These are phyloP conservation scores for Alca torda DNA, from an alignment of 2,797 vertebrate species.

Conservation along the genomic window DNA sequence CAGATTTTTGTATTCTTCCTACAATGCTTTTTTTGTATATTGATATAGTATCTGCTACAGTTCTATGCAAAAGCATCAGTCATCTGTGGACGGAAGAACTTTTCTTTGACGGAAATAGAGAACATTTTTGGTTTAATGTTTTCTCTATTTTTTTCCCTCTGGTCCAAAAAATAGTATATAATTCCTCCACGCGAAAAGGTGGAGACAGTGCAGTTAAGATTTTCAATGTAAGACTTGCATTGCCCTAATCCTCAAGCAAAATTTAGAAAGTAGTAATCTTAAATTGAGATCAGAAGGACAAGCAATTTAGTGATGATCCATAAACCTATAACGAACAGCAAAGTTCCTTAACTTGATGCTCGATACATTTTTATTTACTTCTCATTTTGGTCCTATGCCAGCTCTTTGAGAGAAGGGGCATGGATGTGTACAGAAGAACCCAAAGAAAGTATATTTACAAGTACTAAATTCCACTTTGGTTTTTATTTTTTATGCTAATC, in stretches of 20 bases:
- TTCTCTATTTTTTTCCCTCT: neutral
- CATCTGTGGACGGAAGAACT: neutral
- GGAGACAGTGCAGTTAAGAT: neutral
- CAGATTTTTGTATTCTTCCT: neutral
- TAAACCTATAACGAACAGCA: neutral
- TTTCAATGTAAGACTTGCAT: neutral
- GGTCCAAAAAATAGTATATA: neutral
- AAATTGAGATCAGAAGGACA: conserved; percentile 16
- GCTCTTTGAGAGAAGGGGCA: neutral
- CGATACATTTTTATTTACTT: conserved; percentile 7
- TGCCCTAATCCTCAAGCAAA: neutral
- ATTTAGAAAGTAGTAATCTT: neutral
- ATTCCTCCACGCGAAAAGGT: neutral
- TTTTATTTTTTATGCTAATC: neutral
- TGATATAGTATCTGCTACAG: neutral
- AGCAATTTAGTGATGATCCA: neutral
- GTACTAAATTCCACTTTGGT: neutral
- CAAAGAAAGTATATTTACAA: neutral
- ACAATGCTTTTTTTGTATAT: neutral
- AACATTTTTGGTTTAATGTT: neutral
- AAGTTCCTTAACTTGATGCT: conserved; percentile 7
- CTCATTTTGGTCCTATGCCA: neutral
- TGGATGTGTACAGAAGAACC: neutral
- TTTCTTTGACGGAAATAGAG: neutral
- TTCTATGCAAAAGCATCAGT: neutral